Evolutionary conservation across 1,140 invertebrate genomes (phyloP).

Genomic region (Rhyacophila brunnea): DNA sequence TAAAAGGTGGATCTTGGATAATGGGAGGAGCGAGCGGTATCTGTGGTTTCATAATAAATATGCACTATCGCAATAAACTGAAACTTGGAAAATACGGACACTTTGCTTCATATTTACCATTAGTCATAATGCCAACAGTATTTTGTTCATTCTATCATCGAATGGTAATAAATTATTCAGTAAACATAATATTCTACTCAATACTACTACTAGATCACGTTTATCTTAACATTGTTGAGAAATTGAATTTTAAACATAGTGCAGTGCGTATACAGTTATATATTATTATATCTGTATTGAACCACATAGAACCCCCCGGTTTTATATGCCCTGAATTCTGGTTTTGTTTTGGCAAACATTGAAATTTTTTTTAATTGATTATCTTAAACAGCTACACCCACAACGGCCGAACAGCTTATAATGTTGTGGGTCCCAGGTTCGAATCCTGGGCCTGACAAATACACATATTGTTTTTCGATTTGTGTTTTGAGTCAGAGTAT

Average conservation of each 20-base stretch:
- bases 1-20: slow-evolving; percentile 6
- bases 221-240: background rate
- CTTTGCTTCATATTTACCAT: slow-evolving; percentile 21
- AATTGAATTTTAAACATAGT: background rate
- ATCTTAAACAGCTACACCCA: too few relatives aligned
- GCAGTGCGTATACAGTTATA: background rate
- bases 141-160: slow-evolving; percentile 18
- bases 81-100: slow-evolving; percentile 36
- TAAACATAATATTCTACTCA: slow-evolving; percentile 1
- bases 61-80: slow-evolving; percentile 37
- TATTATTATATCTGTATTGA: background rate
- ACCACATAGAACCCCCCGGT: background rate
- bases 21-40: background rate
- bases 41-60: slow-evolving; percentile 34
- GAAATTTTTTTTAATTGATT: too few relatives aligned
- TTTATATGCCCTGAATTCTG: background rate
- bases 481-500: too few relatives aligned
- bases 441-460: too few relatives aligned
- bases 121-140: slow-evolving; percentile 15
- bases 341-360: too few relatives aligned
- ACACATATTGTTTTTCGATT: too few relatives aligned
- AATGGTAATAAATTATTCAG: slow-evolving; percentile 33
- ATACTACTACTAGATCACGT: background rate
- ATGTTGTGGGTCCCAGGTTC: too few relatives aligned
- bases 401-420: too few relatives aligned